phyloP scores from a whole-genome alignment of 2,888 invertebrate species.

The Melanotus villosus region DNA sequence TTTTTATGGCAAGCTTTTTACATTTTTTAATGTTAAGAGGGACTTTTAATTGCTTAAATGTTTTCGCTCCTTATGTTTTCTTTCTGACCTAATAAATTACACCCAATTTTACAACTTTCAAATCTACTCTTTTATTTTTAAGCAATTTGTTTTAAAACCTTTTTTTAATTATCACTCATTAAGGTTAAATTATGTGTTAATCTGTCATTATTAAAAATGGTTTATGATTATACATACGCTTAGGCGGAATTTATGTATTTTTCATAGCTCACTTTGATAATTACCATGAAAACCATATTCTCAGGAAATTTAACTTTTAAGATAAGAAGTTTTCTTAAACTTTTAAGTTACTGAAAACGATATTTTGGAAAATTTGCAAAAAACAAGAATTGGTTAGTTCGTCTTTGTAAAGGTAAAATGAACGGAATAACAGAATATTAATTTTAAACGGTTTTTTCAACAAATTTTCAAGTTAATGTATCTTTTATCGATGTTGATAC shows the following conservation, averaged over 20 bases:
- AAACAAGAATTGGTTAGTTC: neutral
- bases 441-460: neutral
- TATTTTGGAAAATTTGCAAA: too few relatives aligned
- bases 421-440: neutral
- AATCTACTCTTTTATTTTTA: neutral
- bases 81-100: conserved; percentile 29
- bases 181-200: too few relatives aligned
- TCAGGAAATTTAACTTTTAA: too few relatives aligned
- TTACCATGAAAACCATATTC: too few relatives aligned
- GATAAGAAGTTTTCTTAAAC: too few relatives aligned
- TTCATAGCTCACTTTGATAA: too few relatives aligned
- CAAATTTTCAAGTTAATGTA: neutral
- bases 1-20: conserved; percentile 44
- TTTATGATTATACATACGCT: too few relatives aligned
- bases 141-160: neutral
- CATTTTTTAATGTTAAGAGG: conserved; percentile 24
- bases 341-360: too few relatives aligned
- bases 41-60: conserved; percentile 33
- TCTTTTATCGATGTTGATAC: conserved; percentile 17
- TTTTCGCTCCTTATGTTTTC: conserved; percentile 23
- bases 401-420: neutral
- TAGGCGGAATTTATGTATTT: too few relatives aligned
- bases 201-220: too few relatives aligned
- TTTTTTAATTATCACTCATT: neutral
- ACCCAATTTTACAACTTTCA: conserved; percentile 10